Evolutionary conservation across 2,888 invertebrate species (phyloP), one percentile per base, ranked within the genome.

Genomic region (Miltochrista miniata): DNA sequence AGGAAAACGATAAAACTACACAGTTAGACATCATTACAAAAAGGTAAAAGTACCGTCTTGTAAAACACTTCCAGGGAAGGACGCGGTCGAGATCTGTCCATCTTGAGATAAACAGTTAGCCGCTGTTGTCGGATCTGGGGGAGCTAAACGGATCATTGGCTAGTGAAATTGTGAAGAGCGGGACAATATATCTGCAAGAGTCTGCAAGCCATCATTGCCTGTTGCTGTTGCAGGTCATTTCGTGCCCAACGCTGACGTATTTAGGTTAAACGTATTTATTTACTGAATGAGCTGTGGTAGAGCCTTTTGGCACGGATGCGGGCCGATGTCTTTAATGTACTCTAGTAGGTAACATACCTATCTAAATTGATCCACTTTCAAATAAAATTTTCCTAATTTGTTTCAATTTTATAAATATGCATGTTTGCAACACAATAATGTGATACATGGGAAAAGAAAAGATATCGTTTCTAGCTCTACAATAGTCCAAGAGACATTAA

Each of bases 201-300:
- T 66, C 56, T 51, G 59, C 18, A 24, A 24, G 18, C 18, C 18
- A 24, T 24, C 18, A 24, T 24, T 24, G 18, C 18, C 18, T 24
- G 5, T 24, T 24, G 48, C 60, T 74, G 7, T 76, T 68, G 72
- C 68, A 66, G 64, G 64, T 74, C 68, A 72, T 74, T 79, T 72
- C 78, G 74, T 78, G 76, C 71, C 66, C 24, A 65, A 56, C 59
- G 48, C 55, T 76, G 83, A 82, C 85, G 76, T 76, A 81, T 87
- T 78, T 74, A 71, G 87, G 87, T 84, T 81, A 79, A 79, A 81
- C 72, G 81, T 85, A 83, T 87, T 85, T 85, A 86, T 85, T 85
- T 83, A 78, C 78, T 79, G 81, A 83, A 80, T 79, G 81, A 83
- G 80, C 81, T 74, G 77, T 78, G 18, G 18, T 24, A 24, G 18